Evolutionary conservation across 2,888 invertebrate genomes (phyloP).

Genomic region (Heliconius ismenius): DNA sequence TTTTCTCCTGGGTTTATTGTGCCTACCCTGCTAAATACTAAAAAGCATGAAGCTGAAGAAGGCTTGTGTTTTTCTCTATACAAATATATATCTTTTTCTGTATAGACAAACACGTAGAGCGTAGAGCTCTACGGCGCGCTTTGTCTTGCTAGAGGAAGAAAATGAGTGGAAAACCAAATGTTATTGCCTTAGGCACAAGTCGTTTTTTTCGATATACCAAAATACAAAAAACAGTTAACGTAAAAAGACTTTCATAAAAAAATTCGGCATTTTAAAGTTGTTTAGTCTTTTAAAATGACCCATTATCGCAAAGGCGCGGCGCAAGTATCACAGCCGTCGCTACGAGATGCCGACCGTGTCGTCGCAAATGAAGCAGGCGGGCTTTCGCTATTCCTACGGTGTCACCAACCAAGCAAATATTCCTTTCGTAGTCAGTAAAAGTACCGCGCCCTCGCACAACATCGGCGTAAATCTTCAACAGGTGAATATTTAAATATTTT

Average conservation of each 20-base stretch:
- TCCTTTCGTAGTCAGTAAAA: constrained; percentile 84
- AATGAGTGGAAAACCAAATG: too few species aligned
- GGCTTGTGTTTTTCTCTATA: too few species aligned
- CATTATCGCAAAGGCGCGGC: constrained; percentile 31
- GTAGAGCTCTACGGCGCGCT: too few species aligned
- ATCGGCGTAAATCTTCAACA: constrained; percentile 85
- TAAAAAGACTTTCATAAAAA: not conserved
- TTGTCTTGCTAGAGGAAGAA: too few species aligned
- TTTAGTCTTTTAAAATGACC: not conserved
- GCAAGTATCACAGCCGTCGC: constrained; percentile 65
- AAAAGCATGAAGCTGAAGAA: too few species aligned
- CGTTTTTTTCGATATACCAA: too few species aligned
- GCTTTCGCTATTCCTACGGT: constrained; percentile 75
- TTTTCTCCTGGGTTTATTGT: too few species aligned
- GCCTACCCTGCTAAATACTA: too few species aligned
- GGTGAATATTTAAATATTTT: constrained; percentile 52
- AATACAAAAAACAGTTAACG: too few species aligned
- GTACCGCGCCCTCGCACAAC: constrained; percentile 84
- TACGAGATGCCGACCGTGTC: constrained; percentile 86
- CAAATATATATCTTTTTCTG: too few species aligned
- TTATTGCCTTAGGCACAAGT: too few species aligned
- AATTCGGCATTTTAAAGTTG: not conserved
- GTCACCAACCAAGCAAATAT: constrained; percentile 75
- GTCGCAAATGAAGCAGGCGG: constrained; percentile 84
- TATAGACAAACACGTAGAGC: too few species aligned